These are phyloP conservation scores for Parus major DNA, from an alignment of 2,113 vertebrate species.

Conservation along the genomic window DNA sequence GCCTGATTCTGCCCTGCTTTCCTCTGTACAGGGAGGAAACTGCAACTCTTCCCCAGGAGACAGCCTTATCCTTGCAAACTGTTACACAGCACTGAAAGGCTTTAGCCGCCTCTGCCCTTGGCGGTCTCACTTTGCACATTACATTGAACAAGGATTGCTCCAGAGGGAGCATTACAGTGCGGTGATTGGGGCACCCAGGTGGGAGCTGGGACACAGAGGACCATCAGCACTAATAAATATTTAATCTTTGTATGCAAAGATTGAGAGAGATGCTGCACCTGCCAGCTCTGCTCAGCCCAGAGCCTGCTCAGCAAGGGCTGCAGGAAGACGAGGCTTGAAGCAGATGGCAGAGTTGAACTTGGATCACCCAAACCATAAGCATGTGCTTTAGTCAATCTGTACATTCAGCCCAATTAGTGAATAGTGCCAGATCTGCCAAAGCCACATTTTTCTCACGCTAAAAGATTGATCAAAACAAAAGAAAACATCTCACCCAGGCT, in stretches of 20 bases:
- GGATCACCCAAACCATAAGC: slow-evolving; percentile 25
- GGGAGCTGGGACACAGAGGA: not conserved
- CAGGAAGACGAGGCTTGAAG: not conserved
- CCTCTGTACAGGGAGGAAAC: not conserved
- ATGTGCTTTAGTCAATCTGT: slow-evolving; percentile 32
- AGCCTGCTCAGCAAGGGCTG: not conserved
- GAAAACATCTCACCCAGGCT: not conserved
- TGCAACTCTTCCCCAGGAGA: not conserved
- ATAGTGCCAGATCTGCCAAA: not conserved
- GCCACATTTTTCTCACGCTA: not conserved
- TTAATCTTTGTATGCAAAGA: not conserved
- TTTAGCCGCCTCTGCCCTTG: not conserved
- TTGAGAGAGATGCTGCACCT: not conserved
- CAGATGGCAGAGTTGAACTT: not conserved
- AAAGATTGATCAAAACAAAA: not conserved
- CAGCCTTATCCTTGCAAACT: not conserved
- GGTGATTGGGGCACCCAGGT: not conserved
- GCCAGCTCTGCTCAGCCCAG: not conserved
- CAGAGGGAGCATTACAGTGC: not conserved
- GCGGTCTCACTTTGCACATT: not conserved
- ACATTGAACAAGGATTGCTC: not conserved
- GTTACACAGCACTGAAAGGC: not conserved
- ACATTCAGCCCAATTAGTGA: slow-evolving; percentile 18
- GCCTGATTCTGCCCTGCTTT: not conserved
- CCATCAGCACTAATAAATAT: not conserved